These are phyloP conservation scores for Anableps anableps DNA, from an alignment of 2,797 vertebrate species.

Conservation along the genomic window DNA sequence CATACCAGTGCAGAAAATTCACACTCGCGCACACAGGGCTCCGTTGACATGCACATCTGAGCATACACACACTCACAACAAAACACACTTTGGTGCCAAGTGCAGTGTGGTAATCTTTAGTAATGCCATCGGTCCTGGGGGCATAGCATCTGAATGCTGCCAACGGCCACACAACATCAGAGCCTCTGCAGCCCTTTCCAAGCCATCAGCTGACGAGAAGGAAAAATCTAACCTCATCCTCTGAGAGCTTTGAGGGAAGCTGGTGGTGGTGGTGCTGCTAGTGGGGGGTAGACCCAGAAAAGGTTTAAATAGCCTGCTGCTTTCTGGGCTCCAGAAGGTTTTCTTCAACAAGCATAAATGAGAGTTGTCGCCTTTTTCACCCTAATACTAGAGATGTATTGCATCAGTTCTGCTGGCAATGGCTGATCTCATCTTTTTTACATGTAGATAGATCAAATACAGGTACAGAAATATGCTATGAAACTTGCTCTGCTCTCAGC, in stretches of 20 bases:
- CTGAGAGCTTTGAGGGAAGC: conserved; percentile 37
- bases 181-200: conserved; percentile 54
- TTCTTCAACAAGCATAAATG: conserved; percentile 46
- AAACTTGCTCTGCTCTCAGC: too few species aligned
- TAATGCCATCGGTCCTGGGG: conserved; percentile 72
- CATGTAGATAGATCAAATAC: too few species aligned
- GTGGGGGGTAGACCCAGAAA: conserved; percentile 5
- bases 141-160: conserved; percentile 61
- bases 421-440: too few species aligned
- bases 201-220: conserved; percentile 52
- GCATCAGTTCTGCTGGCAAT: too few species aligned
- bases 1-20: conserved; percentile 25
- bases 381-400: too few species aligned
- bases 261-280: conserved; percentile 13
- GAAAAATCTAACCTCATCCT: conserved; percentile 43
- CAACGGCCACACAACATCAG: conserved; percentile 73
- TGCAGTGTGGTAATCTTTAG: conserved; percentile 72
- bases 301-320: conserved; percentile 33
- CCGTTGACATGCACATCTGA: conserved; percentile 32
- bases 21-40: conserved; percentile 28
- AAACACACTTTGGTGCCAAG: conserved; percentile 64
- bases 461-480: too few species aligned
- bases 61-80: conserved; percentile 27
- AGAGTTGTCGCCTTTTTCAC: not conserved
- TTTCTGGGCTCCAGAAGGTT: conserved; percentile 53